Percentiles rank a stretch among this genome's conserved stretches.
These are phyloP conservation scores for Anoura caudifer DNA, from an alignment of 2,113 vertebrate genomes.

Conservation along the genomic window DNA sequence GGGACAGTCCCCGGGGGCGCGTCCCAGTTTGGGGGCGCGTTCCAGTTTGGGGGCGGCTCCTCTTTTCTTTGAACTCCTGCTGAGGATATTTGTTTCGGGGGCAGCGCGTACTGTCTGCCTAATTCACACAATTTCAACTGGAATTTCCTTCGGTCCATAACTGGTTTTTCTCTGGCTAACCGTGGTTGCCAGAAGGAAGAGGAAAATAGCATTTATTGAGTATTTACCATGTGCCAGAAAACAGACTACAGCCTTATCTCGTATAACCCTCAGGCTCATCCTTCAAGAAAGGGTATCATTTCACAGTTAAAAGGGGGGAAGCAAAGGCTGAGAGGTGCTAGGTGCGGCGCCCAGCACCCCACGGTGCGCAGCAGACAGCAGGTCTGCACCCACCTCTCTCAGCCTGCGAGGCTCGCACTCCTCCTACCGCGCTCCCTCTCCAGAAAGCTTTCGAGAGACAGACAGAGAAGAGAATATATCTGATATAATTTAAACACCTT, in stretches of 20 bases:
- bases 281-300: not conserved
- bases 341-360: not conserved
- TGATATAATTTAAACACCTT: not conserved
- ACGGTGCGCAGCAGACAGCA: not conserved
- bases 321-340: not conserved
- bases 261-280: not conserved
- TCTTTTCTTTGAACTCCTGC: not conserved
- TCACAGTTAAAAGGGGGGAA: not conserved
- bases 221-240: not conserved
- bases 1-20: accelerated
- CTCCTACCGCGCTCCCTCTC: not conserved
- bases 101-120: not conserved
- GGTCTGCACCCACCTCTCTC: not conserved
- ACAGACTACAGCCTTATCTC: not conserved
- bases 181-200: not conserved
- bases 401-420: not conserved
- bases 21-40: not conserved
- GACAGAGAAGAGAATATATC: not conserved
- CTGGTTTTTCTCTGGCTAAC: not conserved
- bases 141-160: not conserved
- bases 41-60: not conserved
- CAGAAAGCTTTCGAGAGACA: not conserved
- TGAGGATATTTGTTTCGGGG: not conserved
- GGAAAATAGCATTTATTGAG: not conserved
- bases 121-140: not conserved